Base-by-base conservation (phyloP, 2,797 vertebrate genomes). In the Mormyrus hasselquistii region DNA sequence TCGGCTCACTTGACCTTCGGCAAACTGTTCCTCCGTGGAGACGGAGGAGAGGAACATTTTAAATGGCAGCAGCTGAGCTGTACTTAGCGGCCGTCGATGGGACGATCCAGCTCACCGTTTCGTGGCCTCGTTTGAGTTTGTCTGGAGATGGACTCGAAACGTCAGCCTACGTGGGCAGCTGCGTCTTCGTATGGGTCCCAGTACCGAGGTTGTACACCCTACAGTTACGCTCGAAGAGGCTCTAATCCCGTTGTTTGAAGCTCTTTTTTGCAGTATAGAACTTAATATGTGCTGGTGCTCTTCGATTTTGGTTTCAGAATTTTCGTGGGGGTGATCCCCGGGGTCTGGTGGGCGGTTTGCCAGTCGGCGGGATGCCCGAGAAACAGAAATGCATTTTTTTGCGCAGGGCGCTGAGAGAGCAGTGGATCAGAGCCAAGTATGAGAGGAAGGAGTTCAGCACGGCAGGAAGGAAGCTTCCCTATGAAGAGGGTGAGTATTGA, bases 371-470 rank as follows among this genome's bases (percentile, higher is more conserved):
- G 83, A 50, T 22, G 47, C 22, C 25, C 3, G 1, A 52, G 49
- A 34, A 4, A 52, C 12, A 16, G 86, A 55, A 86, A 52, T 90
- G 88, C 50, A 69, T 88, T 88, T 69, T 22, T 69, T 22, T 82
- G 62, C 8, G 0, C 91, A 98, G 97, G 91, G 96, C 97, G 29
- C 92, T 98, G 91, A 95, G 94, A 92, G 97, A 98, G 90, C 97
- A 98, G 92, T 98, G 97, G 97, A 97, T 98, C 88, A 94, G 95
- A 91, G 96, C 97, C 22, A 98, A 98, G 92, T 98, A 98, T 0
- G 96, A 98, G 91, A 96, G 97, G 87, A 95, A 95, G 89, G 97
- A 97, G 92, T 98, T 98, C 92, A 93, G 0, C 0, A 90, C 95
- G n/a, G 93, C 91, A 0, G 93, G 92, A 29, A 94, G 94, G 52